Base-by-base conservation (phyloP, 2,113 vertebrate genomes). In the Carassius auratus region DNA sequence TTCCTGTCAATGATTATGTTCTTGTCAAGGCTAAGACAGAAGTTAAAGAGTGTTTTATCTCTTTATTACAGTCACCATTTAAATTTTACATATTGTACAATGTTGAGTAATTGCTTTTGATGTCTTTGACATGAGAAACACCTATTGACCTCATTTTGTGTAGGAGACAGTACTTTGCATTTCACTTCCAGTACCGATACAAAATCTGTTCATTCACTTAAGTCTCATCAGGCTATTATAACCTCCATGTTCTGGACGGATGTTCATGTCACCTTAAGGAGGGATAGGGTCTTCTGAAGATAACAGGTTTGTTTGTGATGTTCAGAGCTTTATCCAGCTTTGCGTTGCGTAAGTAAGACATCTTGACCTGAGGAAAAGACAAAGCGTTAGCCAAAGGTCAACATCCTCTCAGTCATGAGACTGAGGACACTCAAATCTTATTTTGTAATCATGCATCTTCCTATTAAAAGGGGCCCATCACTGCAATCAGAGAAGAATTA, bases 1-100 rank as follows among this genome's bases (percentile, higher is more conserved):
- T 15, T 57, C 2, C 30, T 52, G 55, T 83, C 74, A 85, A 62
- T 78, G 68, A 83, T 85, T 79, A 55, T 55, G 15, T 52, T 79
- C n/a, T 36, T 75, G 74, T 69, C 69, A 78, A 76, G 81, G 81
- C 21, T 21, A 62, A 74, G 23, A 15, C 23, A 36, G 82, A 78
- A 33, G 30, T 50, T 59, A 52, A 61, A 61, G 38, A 74, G 52
- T 84, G 57, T 79, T 38, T 38, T 74, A 55, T 84, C 48, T 36
- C 2, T 30, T 57, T 79, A 45, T 52, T 21, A 21, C 6, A 26
- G 10, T 38, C 12, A 4, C 71, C 45, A 45, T 81, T 80, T 57
- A 84, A 68, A 8, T 57, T 85, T 82, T 36, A 74, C n/a, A 64
- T 64, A 84, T 52, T 9, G 50, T 36, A 42, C 19, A 38, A 48